Percentiles rank a stretch among this genome's conserved stretches.
Conservation (phyloP, 2,888 invertebrate species). For the Tipula confusa region DNA sequence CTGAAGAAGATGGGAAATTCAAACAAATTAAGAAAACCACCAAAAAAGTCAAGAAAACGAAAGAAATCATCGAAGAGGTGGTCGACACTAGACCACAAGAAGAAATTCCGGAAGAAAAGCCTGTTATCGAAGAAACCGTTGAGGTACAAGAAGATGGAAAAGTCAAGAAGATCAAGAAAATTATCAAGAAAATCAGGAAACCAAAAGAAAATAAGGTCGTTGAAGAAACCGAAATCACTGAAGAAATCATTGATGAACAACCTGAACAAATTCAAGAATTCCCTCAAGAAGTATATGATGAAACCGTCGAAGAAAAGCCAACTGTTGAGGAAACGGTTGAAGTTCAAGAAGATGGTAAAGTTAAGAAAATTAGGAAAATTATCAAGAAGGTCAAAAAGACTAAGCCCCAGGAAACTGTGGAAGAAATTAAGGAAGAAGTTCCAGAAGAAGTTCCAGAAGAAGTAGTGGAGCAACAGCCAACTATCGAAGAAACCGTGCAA, state of each 20-base stretch:
- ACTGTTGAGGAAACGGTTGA: background rate
- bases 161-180: background rate
- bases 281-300: background rate
- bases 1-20: constrained; percentile 37
- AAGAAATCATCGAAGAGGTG: background rate
- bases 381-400: background rate
- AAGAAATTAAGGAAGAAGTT: background rate
- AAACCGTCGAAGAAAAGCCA: background rate
- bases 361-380: background rate
- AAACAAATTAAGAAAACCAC: constrained; percentile 44
- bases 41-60: background rate
- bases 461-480: background rate
- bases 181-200: background rate
- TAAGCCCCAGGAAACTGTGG: background rate
- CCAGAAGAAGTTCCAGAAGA: constrained; percentile 33
- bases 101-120: background rate
- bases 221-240: background rate
- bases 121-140: constrained; percentile 34
- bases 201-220: background rate
- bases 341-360: background rate
- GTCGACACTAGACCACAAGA: constrained; percentile 32
- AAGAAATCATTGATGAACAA: background rate
- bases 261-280: background rate
- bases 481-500: background rate
- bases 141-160: constrained; percentile 27